Conservation (phyloP, 2,888 invertebrate species). For the Xanthorhoe spadicearia region DNA sequence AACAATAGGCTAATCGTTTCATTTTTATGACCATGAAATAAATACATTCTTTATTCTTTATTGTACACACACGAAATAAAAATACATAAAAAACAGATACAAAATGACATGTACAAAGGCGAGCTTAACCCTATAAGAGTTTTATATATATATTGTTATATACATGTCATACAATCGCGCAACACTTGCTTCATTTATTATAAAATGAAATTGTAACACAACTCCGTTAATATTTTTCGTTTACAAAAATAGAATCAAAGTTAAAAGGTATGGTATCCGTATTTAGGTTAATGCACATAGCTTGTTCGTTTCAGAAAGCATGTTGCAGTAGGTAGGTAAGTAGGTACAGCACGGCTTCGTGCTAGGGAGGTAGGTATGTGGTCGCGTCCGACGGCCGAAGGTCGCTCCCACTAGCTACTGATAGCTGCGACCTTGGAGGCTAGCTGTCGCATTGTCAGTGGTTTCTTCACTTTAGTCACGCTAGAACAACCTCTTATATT, state of each 20-base stretch:
- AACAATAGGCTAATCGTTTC: too few species aligned
- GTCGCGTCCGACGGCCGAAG: conserved; percentile 13
- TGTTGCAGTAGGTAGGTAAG: background rate
- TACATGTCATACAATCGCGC: background rate
- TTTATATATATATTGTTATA: too few species aligned
- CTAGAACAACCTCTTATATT: conserved; percentile 1
- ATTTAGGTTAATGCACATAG: background rate
- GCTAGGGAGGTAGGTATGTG: conserved; percentile 1
- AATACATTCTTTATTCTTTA: too few species aligned
- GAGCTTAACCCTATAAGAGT: too few species aligned
- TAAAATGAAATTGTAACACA: background rate
- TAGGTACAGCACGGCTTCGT: conserved; percentile 3
- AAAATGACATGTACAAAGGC: too few species aligned
- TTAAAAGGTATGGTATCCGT: conserved; percentile 1
- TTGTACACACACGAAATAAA: too few species aligned
- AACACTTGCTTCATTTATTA: background rate
- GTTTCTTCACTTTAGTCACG: conserved; percentile 8
- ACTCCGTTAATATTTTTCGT: background rate
- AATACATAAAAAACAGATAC: too few species aligned
- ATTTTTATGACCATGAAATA: too few species aligned
- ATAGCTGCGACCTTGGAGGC: conserved; percentile 18
- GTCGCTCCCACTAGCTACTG: conserved; percentile 5
- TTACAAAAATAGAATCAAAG: background rate
- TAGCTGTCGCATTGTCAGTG: conserved; percentile 10
- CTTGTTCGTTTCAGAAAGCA: background rate